Evolutionary conservation across 1,140 invertebrate species (phyloP), one percentile per base, ranked within the genome.

Genomic region (Ceratina calcarata): DNA sequence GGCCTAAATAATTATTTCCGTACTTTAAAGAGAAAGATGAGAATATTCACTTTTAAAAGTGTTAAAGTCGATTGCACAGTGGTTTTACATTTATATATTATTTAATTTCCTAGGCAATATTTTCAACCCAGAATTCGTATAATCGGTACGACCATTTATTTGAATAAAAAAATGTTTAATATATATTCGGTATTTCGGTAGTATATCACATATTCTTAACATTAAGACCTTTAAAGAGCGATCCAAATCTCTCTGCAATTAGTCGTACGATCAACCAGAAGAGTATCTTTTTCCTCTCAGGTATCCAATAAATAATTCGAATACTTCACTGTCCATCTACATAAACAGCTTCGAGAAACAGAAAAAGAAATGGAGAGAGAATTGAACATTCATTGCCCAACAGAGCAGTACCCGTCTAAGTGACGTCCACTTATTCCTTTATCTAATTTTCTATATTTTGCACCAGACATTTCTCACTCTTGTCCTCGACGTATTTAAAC

Each of bases 291-390:
- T 18, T 16, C 20, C 32, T 22, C 10, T 67, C 49, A 37, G n/a
- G 16, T 49, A 67, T 67, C 20, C 20, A 45, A 8, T 7, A 24
- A 53, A 20, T n/a, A 10, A 12, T 0, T 27, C 45, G 22, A 53
- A 68, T 32, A 6, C 24, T 24, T 57, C 12, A 13, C 22, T 45
- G 24, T 32, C 27, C 18, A 55, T 2, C 18, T 51, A 27, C 16
- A 12, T 70, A 55, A 55, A 57, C 53, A 68, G 4, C 8, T 24
- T 51, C 16, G 24, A 67, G 15, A 20, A 3, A 66, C n/a, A 51
- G 45, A 24, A 1, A 24, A 55, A 15, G 67, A 55, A 7, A 27
- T 24, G 67, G 51, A 61, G 70, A 65, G 49, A 72, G n/a, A 77
- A 20, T 55, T 12, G 58, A 65, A 55, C 6, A 51, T 4, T 20